Conservation (phyloP, 2,113 vertebrate species). For the Rhadina sibilatrix region DNA sequence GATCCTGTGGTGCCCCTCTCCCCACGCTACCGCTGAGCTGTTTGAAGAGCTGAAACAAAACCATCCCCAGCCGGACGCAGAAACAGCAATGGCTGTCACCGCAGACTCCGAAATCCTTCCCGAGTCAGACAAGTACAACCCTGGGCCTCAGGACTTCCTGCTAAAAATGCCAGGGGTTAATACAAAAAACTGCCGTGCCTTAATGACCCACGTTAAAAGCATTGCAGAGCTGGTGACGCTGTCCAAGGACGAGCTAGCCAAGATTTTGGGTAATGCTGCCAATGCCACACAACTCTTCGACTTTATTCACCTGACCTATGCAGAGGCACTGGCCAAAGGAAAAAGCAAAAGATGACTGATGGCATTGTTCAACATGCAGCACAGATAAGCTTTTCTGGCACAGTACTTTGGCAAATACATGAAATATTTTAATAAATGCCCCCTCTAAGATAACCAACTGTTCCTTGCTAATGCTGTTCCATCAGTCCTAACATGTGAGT, state of each 20-base stretch:
- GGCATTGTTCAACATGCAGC: not conserved
- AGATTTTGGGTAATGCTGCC: conserved; percentile 78
- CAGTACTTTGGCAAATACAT: not conserved
- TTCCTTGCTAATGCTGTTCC: not conserved
- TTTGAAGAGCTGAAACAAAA: conserved; percentile 90
- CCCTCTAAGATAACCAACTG: not conserved
- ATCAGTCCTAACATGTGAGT: not conserved
- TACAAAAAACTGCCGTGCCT: conserved; percentile 82
- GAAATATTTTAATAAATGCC: not conserved
- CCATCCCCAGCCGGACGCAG: conserved; percentile 79
- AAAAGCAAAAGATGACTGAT: conserved; percentile 67
- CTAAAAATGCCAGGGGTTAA: conserved; percentile 93
- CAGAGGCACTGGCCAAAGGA: conserved; percentile 54
- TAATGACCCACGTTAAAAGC: conserved; percentile 81
- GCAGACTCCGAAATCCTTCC: conserved; percentile 85
- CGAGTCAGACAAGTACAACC: conserved; percentile 87
- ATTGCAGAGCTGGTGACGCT: conserved; percentile 83
- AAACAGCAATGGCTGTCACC: conserved; percentile 82
- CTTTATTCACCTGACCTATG: conserved; percentile 84
- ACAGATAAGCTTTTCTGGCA: not conserved
- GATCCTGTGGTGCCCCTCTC: conserved; percentile 94
- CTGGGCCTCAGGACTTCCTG: conserved; percentile 92
- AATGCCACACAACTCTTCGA: conserved; percentile 85
- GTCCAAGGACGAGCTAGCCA: conserved; percentile 78
- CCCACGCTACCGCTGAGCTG: conserved; percentile 86